Conservation (phyloP, 1,140 invertebrate species). For the Listronotus bonariensis region DNA sequence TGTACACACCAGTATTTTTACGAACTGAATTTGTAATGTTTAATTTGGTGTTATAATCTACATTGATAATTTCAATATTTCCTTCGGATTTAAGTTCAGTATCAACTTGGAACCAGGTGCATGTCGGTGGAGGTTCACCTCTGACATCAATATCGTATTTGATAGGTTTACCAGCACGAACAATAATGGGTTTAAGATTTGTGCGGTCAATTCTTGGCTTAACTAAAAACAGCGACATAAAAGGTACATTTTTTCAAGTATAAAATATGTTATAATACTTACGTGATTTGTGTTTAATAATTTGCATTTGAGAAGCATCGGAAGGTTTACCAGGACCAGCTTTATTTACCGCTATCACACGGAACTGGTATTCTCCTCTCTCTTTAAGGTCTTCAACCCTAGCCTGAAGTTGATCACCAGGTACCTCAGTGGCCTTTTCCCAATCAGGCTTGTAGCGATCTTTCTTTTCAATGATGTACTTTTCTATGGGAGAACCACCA, state of each 20-base stretch:
- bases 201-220: slow-evolving; percentile 97
- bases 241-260: slow-evolving; percentile 40
- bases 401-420: slow-evolving; percentile 75
- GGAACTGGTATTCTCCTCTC: slow-evolving; percentile 92
- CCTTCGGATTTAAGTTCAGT: slow-evolving; percentile 63
- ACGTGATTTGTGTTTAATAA: slow-evolving; percentile 88
- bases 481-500: slow-evolving; percentile 93
- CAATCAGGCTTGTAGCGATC: slow-evolving; percentile 80
- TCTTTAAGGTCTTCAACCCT: slow-evolving; percentile 88
- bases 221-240: slow-evolving; percentile 63
- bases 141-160: slow-evolving; percentile 92
- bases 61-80: slow-evolving; percentile 84
- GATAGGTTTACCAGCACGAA: slow-evolving; percentile 89
- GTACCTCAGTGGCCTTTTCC: slow-evolving; percentile 79
- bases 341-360: slow-evolving; percentile 95
- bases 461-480: slow-evolving; percentile 98
- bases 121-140: slow-evolving; percentile 92
- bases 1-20: slow-evolving; percentile 87
- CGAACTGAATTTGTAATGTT: slow-evolving; percentile 82
- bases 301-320: slow-evolving; percentile 89
- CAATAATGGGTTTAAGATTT: slow-evolving; percentile 87
- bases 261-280: slow-evolving; percentile 57
- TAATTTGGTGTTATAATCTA: slow-evolving; percentile 93
- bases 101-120: slow-evolving; percentile 79
- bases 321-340: slow-evolving; percentile 92